A percentile compares a stretch with the other conserved stretches of the same genome.
phyloP scores from a whole-genome alignment of 2,888 invertebrate genomes.

The Lithophane semibrunnea region DNA sequence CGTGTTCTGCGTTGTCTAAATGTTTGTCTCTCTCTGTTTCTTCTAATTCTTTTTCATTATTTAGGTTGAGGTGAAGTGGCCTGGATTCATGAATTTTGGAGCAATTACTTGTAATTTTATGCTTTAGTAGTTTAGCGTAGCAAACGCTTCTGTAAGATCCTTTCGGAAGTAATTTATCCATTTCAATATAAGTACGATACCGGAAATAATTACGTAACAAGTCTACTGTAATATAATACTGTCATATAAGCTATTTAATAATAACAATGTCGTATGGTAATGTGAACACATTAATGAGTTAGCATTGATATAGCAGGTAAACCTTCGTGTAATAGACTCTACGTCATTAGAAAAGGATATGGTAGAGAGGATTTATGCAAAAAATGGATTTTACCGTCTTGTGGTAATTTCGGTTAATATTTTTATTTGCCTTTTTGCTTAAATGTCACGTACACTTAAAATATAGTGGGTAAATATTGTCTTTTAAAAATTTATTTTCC shows the following conservation, averaged over 20 bases:
- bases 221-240: constrained; percentile 32
- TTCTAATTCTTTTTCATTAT: not conserved
- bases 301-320: constrained; percentile 18
- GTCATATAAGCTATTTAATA: constrained; percentile 45
- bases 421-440: not conserved
- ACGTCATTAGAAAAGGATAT: constrained; percentile 13
- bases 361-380: not conserved
- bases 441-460: constrained; percentile 36
- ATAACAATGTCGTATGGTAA: constrained; percentile 32
- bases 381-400: constrained; percentile 11
- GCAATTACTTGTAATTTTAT: not conserved
- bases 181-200: not conserved
- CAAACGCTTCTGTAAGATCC: constrained; percentile 4
- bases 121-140: not conserved
- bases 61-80: constrained; percentile 20
- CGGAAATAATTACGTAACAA: constrained; percentile 22
- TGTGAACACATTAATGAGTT: constrained; percentile 1
- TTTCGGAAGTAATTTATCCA: not conserved
- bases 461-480: constrained; percentile 5
- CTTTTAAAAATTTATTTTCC: constrained; percentile 14
- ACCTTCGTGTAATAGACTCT: constrained; percentile 11
- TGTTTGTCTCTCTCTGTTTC: not conserved
- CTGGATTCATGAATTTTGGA: not conserved
- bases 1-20: not conserved
- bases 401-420: constrained; percentile 15